Percentiles rank a stretch among this genome's conserved stretches.
Evolutionary conservation across 1,140 invertebrate genomes (phyloP).

Genomic region (Vanessa tameamea): DNA sequence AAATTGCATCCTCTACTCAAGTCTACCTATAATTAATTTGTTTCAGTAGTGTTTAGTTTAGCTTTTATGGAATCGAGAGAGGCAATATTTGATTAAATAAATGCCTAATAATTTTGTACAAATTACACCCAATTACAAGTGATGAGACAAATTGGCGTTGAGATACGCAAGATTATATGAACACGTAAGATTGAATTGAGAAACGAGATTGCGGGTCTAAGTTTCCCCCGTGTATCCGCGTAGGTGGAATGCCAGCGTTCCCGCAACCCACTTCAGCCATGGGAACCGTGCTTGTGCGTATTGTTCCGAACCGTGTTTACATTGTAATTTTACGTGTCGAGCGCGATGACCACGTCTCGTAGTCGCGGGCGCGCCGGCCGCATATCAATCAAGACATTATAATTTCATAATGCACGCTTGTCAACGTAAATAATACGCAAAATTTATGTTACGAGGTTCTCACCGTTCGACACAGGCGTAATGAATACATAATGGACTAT

Average conservation of each 20-base stretch:
- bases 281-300: conserved; percentile 45
- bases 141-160: conserved; percentile 19
- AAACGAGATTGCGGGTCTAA: conserved; percentile 33
- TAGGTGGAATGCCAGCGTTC: conserved; percentile 34
- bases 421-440: conserved; percentile 80
- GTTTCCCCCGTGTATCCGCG: conserved; percentile 35
- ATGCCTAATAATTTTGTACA: conserved; percentile 20
- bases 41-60: conserved; percentile 30
- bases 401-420: conserved; percentile 78
- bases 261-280: conserved; percentile 45
- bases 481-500: conserved; percentile 70
- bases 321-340: conserved; percentile 58
- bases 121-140: conserved; percentile 28
- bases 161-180: conserved; percentile 21
- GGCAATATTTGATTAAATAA: conserved; percentile 21
- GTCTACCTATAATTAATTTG: conserved; percentile 39
- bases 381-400: conserved; percentile 75
- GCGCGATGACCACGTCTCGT: conserved; percentile 57
- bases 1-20: conserved; percentile 41
- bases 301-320: conserved; percentile 51
- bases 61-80: conserved; percentile 32
- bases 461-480: conserved; percentile 68
- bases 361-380: conserved; percentile 46
- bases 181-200: conserved; percentile 32
- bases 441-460: conserved; percentile 80